Base-by-base conservation (phyloP, 1,140 invertebrate species). In the Gonatopus flavifemur region DNA sequence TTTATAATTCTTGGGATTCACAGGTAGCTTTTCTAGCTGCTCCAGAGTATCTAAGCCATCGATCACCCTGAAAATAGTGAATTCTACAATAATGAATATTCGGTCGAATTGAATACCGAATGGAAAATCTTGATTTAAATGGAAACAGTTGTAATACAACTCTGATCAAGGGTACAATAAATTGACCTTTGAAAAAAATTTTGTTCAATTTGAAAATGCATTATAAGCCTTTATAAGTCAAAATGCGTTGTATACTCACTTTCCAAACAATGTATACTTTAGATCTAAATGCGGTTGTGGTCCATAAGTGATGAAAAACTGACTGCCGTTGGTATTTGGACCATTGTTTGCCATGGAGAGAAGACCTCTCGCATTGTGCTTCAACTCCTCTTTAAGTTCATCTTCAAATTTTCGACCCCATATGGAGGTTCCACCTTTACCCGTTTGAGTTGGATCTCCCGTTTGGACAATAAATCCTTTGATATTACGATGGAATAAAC, bases 281-380 rank as follows among this genome's bases (percentile, higher is more conserved):
- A 97, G 79, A 77, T 98, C 96, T 31, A 98, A 81, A 80, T 96
- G 93, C n/a, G 93, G 89, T 64, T 98, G 95, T 52, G 94, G 87
- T 4, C 83, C 86, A 77, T 98, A 98, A 0, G 92, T 90, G 53
- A 98, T 90, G 67, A 98, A 99, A 78, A 98, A 99, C 74, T 99
- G 96, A 65, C 93, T 96, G n/a, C 87, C 90, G 83, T 98, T 99
- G n/a, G 93, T 93, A 71, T 98, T 96, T 10, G 94, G 93, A 15
- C 96, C 96, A 81, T 93, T 98, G 69, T 97, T 98, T n/a, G 96
- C 96, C 95, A 98, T 98, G 10, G 94, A 98, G 1, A 98, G 78
- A 36, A 92, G 88, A 3, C 96, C 96, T 67, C 94, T 82, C 6
- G 83, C 78, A 67, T 84, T 90, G 68, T 98, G 95, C 88, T 94